Evolutionary conservation across 2,797 vertebrate genomes (phyloP).

Genomic region (Clarias fuscus): DNA sequence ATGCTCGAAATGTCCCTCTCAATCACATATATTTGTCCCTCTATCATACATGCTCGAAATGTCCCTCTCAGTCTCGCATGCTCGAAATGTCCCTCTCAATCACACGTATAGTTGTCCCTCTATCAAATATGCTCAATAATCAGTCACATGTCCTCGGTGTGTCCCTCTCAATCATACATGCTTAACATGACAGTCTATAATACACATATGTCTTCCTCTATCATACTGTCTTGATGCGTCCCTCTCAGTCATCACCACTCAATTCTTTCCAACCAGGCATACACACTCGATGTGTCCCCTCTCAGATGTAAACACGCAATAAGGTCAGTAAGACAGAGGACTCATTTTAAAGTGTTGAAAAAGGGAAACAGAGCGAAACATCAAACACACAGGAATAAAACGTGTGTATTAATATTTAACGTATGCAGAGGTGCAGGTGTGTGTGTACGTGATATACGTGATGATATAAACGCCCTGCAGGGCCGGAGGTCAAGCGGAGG

Average conservation of each 20-base stretch:
- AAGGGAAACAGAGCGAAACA: not conserved
- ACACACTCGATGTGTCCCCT: not conserved
- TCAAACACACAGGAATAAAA: not conserved
- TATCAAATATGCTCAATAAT: not conserved
- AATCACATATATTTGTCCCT: not conserved
- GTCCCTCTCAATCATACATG: not conserved
- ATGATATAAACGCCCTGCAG: slow-evolving; percentile 19
- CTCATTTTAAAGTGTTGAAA: not conserved
- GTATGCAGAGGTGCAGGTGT: slow-evolving; percentile 36
- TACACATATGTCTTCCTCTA: too few relatives aligned
- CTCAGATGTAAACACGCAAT: not conserved
- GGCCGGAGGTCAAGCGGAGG: slow-evolving; percentile 47
- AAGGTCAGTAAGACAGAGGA: not conserved
- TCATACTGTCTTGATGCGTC: too few relatives aligned
- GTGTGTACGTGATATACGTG: not conserved
- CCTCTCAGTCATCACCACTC: too few relatives aligned
- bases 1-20: not conserved
- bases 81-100: not conserved
- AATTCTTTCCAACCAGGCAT: too few relatives aligned
- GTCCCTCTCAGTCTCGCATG: not conserved
- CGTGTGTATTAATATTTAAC: not conserved
- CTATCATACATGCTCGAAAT: not conserved
- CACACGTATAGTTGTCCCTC: not conserved
- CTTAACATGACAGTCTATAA: not conserved
- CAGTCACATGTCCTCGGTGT: not conserved